A percentile compares a stretch with the other conserved stretches of the same genome.
Evolutionary conservation across 2,113 vertebrate genomes (phyloP).

Genomic region (Psophia crepitans): DNA sequence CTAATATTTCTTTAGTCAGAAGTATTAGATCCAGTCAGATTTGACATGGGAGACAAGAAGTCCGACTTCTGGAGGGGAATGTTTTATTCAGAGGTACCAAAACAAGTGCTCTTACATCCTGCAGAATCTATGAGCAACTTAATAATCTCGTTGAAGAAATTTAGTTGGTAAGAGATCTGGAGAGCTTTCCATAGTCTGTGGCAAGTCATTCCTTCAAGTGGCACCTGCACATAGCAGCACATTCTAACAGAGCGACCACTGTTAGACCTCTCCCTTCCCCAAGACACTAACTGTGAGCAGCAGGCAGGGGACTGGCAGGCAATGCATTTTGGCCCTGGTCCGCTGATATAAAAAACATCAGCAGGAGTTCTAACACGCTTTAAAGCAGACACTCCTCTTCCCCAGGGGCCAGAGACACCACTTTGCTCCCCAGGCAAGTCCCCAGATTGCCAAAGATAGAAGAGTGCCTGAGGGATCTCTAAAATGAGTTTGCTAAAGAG

Average conservation of each 20-base stretch:
- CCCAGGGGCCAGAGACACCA: background rate
- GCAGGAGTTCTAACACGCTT: background rate
- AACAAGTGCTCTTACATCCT: background rate
- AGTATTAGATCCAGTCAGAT: background rate
- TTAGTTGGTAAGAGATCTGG: background rate
- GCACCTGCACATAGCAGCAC: background rate
- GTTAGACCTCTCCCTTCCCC: background rate
- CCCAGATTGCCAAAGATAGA: background rate
- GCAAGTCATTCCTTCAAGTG: background rate
- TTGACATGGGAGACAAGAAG: background rate
- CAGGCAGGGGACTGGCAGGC: background rate
- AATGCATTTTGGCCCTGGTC: background rate
- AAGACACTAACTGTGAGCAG: background rate
- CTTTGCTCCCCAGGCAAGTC: background rate
- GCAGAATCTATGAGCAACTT: background rate
- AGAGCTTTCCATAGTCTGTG: background rate
- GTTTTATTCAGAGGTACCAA: background rate
- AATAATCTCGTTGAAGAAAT: background rate
- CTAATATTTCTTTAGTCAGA: background rate
- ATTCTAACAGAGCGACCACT: background rate
- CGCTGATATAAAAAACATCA: background rate
- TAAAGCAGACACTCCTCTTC: conserved; percentile 4
- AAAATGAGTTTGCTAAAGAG: background rate
- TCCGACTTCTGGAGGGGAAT: background rate
- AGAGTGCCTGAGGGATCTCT: background rate